A percentile compares a stretch with the other conserved stretches of the same genome.
Evolutionary conservation across 2,888 invertebrate species (phyloP).

Genomic region (Tetragonisca angustula): DNA sequence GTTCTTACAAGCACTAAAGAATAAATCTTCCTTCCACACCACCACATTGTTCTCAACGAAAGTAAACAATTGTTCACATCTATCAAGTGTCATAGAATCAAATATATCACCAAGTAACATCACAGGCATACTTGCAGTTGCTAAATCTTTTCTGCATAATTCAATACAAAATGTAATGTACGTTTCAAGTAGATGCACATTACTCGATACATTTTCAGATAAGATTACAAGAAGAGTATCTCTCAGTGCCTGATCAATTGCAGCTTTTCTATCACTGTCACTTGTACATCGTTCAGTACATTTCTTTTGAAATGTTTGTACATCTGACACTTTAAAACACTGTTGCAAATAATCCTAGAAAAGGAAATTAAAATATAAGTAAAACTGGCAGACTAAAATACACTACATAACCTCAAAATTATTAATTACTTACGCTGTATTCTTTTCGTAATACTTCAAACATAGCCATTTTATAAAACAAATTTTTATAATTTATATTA

Average conservation of each 20-base stretch:
- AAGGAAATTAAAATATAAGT: not conserved
- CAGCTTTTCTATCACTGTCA: constrained; percentile 90
- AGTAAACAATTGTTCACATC: constrained; percentile 94
- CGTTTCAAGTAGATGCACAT: constrained; percentile 86
- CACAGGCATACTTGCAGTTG: constrained; percentile 92
- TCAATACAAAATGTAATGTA: constrained; percentile 91
- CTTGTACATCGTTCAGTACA: constrained; percentile 75
- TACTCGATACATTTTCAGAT: constrained; percentile 85
- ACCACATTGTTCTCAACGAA: constrained; percentile 95
- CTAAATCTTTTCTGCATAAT: constrained; percentile 84
- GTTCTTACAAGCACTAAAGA: constrained; percentile 97
- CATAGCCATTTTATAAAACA: constrained; percentile 69
- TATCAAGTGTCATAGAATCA: constrained; percentile 93
- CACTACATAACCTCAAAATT: constrained; percentile 13
- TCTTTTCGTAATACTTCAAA: constrained; percentile 78
- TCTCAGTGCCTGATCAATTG: constrained; percentile 92
- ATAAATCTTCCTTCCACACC: constrained; percentile 96
- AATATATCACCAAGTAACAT: constrained; percentile 95
- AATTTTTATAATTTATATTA: not conserved
- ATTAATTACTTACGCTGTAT: constrained; percentile 75
- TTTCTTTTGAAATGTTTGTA: constrained; percentile 78
- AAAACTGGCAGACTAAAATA: not conserved
- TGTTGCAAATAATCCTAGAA: constrained; percentile 77
- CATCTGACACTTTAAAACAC: constrained; percentile 75
- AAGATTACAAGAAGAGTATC: constrained; percentile 89